Evolutionary conservation across 2,888 invertebrate genomes (phyloP), one percentile per base, ranked within the genome.

Genomic region (Phasia obesa): DNA sequence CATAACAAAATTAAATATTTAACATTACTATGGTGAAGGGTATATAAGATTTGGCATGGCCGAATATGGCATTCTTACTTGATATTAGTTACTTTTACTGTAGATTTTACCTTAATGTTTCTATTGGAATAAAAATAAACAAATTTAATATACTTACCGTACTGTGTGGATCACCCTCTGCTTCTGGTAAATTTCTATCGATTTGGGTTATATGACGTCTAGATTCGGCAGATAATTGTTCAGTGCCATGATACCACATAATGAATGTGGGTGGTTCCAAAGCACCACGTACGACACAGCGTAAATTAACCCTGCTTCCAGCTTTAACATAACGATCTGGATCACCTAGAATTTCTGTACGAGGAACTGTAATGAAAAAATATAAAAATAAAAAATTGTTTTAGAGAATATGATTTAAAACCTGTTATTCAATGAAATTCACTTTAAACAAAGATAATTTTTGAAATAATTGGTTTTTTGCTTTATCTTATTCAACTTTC

Each of bases 211-310:
- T 89, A 87, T 90, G 89, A 81, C 91, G 90, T 69, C 88, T 87
- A 35, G 91, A 91, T 81, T 92, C 91, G 51, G 89, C 89, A 79
- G 91, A 88, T 86, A 91, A 84, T 84, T 91, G 91, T 81, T 90
- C 89, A 7, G 91, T 86, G 21, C 91, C 91, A 85, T 97, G 97
- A 92, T 97, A 97, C 97, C 97, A 98, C 93, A 97, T 97, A 89
- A 98, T 97, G 92, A 96, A 97, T 86, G 96, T 96, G 86, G 97
- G 97, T 89, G 96, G 96, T 92, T 97, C 97, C 85, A 97, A 93
- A 87, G 97, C 96, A 92, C 96, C 96, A 87, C 96, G 96, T 91
- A 98, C 97, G 86, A 97, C 95, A 93, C 97, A 98, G 90, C 96
- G 95, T 85, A 98, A 93, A 89, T 95, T 94, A 85, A 98, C 97